These are phyloP conservation scores for Tragelaphus strepsiceros DNA, from an alignment of 2,113 vertebrate genomes.

Conservation along the genomic window DNA sequence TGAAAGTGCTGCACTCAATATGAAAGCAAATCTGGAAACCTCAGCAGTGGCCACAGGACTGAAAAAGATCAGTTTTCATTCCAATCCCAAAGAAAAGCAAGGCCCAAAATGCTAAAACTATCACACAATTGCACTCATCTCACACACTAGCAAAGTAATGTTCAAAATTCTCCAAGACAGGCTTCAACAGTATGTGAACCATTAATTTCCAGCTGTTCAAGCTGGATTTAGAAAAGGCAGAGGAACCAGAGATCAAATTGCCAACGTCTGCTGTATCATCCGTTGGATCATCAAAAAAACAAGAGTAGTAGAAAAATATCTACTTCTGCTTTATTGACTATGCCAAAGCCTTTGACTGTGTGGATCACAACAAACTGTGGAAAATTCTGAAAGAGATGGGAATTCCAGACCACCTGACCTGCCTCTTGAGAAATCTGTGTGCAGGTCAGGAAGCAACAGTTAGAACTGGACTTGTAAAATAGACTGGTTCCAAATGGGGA, in stretches of 20 bases:
- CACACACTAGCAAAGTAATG: neutral
- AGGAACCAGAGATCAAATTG: neutral
- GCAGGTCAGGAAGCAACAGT: neutral
- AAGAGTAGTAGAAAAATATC: neutral
- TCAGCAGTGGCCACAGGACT: neutral
- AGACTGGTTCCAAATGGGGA: neutral
- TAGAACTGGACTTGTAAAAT: neutral
- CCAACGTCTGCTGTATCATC: neutral
- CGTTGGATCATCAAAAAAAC: neutral
- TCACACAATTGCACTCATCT: neutral
- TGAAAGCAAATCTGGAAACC: neutral
- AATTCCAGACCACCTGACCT: neutral
- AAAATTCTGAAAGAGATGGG: neutral
- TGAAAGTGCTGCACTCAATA: neutral
- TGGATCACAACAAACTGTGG: neutral
- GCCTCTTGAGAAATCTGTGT: neutral
- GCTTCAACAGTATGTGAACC: neutral
- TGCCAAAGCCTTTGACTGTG: neutral
- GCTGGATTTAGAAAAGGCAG: neutral
- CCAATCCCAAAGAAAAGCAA: neutral
- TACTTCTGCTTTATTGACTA: neutral
- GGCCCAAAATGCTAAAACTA: neutral
- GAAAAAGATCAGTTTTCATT: neutral
- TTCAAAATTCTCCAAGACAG: neutral
- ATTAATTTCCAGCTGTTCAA: neutral